These are phyloP conservation scores for Phoeniculus purpureus DNA, from an alignment of 2,797 vertebrate genomes.

Conservation along the genomic window DNA sequence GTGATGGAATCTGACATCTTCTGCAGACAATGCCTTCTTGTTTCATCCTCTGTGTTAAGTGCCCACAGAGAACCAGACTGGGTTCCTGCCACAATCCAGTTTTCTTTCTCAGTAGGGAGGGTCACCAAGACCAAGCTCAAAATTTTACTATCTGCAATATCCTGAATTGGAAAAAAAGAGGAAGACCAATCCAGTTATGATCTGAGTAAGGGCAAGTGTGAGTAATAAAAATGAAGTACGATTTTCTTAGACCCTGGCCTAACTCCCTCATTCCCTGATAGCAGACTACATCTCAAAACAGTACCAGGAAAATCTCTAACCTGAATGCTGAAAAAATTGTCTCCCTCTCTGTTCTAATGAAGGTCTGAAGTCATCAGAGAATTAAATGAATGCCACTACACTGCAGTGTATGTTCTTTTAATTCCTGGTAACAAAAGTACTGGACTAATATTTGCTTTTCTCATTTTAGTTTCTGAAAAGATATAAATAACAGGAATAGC, in stretches of 20 bases:
- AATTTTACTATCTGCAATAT: constrained; percentile 87
- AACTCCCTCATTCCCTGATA: background rate
- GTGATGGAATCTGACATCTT: constrained; percentile 90
- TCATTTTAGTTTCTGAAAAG: constrained; percentile 7
- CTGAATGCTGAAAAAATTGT: background rate
- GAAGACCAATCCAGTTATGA: background rate
- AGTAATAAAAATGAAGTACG: background rate
- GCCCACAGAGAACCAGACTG: constrained; percentile 88
- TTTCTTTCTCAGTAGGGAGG: constrained; percentile 80
- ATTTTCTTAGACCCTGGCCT: background rate
- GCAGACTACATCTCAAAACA: background rate
- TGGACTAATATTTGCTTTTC: background rate
- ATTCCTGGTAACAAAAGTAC: background rate
- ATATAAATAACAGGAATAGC: background rate
- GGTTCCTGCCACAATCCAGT: constrained; percentile 92
- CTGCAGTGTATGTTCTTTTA: background rate
- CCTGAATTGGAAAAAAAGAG: constrained; percentile 69
- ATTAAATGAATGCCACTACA: background rate
- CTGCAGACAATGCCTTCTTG: constrained; percentile 82
- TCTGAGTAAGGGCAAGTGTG: background rate
- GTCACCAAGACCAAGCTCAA: constrained; percentile 86
- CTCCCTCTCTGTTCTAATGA: background rate
- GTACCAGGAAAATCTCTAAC: background rate
- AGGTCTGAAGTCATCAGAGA: background rate
- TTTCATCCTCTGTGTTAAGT: constrained; percentile 77